Conservation (phyloP, 2,113 vertebrate genomes). For the Pollimyrus isidori region DNA sequence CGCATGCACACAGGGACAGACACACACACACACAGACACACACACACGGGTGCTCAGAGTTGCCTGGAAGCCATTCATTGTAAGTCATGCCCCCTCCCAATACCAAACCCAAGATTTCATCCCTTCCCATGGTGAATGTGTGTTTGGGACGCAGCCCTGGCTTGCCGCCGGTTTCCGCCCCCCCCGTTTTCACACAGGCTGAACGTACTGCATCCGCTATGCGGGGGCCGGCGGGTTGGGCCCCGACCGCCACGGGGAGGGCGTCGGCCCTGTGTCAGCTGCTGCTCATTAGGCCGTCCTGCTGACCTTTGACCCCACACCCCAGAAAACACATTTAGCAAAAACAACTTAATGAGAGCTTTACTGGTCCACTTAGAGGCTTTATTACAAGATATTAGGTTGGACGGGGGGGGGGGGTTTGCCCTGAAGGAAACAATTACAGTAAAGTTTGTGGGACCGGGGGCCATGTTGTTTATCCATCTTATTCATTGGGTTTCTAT, state of each 20-base stretch:
- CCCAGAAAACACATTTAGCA: conserved; percentile 79
- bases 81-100: neutral
- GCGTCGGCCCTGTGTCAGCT: conserved; percentile 61
- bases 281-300: conserved; percentile 66
- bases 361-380: conserved; percentile 79
- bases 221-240: conserved; percentile 57
- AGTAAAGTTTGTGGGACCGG: conserved; percentile 38
- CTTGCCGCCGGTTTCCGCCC: conserved; percentile 23
- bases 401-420: conserved; percentile 38
- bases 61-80: neutral
- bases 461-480: conserved; percentile 34
- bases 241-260: conserved; percentile 40
- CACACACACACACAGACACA: no score
- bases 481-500: neutral
- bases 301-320: conserved; percentile 65
- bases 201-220: conserved; percentile 40
- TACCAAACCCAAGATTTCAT: neutral
- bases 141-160: conserved; percentile 14
- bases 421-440: conserved; percentile 64
- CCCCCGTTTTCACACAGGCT: conserved; percentile 30
- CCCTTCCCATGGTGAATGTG: conserved; percentile 23
- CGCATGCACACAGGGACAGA: no score
- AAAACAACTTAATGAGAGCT: conserved; percentile 86
- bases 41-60: neutral
- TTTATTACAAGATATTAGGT: conserved; percentile 78